Percentiles rank a stretch among this genome's conserved stretches.
phyloP scores from a whole-genome alignment of 2,888 invertebrate species.

The Emmelina monodactyla region DNA sequence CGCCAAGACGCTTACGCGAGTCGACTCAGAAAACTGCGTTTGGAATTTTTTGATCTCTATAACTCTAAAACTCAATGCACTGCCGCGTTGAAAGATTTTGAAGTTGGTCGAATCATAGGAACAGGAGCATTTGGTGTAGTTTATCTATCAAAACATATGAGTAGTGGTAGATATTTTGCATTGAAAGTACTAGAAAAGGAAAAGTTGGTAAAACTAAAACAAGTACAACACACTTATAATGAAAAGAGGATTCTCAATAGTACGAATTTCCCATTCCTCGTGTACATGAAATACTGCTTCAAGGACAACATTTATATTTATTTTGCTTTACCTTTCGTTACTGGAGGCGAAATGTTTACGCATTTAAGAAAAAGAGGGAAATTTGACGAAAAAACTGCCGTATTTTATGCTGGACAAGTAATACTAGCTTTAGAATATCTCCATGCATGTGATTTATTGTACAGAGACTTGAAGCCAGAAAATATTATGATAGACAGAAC shows the following conservation, averaged over 20 bases:
- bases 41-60: constrained; percentile 50
- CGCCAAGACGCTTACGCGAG: constrained; percentile 41
- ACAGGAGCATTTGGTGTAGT: constrained; percentile 93
- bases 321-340: constrained; percentile 80
- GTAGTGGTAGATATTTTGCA: constrained; percentile 72
- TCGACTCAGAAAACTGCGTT: constrained; percentile 37
- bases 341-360: constrained; percentile 88
- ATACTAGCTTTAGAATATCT: constrained; percentile 90
- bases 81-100: constrained; percentile 69
- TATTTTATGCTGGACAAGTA: constrained; percentile 92
- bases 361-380: constrained; percentile 71
- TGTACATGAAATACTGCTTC: constrained; percentile 83
- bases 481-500: constrained; percentile 82
- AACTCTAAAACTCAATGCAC: constrained; percentile 29
- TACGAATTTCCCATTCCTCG: constrained; percentile 87
- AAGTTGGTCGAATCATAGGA: constrained; percentile 77
- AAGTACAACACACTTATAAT: constrained; percentile 85
- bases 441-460: constrained; percentile 85
- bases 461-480: constrained; percentile 92
- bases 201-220: constrained; percentile 85
- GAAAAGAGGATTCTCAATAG: constrained; percentile 90
- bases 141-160: constrained; percentile 70
- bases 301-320: constrained; percentile 88
- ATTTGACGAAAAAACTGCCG: constrained; percentile 79
- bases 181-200: constrained; percentile 91